A percentile compares a stretch with the other conserved stretches of the same genome.
These are phyloP conservation scores for Poecilia gillii DNA, from an alignment of 2,797 vertebrate genomes.

Conservation along the genomic window DNA sequence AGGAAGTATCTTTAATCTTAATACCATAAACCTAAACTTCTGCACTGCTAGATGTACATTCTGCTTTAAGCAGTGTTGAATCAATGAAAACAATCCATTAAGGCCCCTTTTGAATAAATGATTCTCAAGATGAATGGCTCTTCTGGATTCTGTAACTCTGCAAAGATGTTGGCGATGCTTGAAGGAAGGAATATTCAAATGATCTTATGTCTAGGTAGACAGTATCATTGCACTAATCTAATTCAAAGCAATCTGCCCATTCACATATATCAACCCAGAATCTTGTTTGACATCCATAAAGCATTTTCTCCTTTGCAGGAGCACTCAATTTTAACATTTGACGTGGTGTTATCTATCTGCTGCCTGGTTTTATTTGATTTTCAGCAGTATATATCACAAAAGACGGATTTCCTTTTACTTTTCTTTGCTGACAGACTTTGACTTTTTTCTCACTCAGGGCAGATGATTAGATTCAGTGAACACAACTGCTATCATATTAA, in stretches of 20 bases:
- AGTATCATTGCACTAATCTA: neutral
- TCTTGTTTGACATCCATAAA: constrained; percentile 4
- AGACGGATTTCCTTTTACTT: constrained; percentile 1
- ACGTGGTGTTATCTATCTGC: neutral
- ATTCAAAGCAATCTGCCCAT: neutral
- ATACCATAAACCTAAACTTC: neutral
- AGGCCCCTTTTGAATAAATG: constrained; percentile 3
- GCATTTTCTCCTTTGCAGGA: neutral
- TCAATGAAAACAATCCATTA: constrained; percentile 6
- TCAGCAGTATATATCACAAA: neutral
- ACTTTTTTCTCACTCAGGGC: neutral
- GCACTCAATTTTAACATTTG: neutral
- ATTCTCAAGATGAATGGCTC: neutral
- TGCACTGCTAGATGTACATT: neutral
- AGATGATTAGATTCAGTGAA: constrained; percentile 6
- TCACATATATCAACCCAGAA: constrained; percentile 4
- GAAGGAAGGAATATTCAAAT: constrained; percentile 3
- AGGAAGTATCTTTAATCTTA: neutral
- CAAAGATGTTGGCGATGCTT: neutral
- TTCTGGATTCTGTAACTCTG: neutral
- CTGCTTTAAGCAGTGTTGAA: neutral
- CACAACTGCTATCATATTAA: neutral
- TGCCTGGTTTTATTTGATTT: neutral
- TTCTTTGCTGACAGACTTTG: neutral
- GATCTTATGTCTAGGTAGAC: neutral